These are phyloP conservation scores for Altica lythri DNA, from an alignment of 2,888 invertebrate genomes.

Conservation along the genomic window DNA sequence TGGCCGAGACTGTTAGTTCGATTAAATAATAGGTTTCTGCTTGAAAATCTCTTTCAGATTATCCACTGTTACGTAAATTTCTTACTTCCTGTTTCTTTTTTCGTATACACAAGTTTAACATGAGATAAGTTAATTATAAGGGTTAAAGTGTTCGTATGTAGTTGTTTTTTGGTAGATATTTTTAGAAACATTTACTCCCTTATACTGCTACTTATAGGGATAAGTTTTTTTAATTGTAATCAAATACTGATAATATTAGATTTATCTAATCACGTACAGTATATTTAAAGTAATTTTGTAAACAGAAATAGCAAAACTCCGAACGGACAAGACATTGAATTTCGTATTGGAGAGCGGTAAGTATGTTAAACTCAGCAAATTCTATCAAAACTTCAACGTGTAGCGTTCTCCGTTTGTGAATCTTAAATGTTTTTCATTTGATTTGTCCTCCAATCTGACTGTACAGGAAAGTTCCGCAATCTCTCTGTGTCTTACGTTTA, in stretches of 20 bases:
- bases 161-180: no score
- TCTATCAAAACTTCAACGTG: conserved; percentile 26
- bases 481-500: conserved; percentile 24
- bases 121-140: no score
- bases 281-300: neutral
- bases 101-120: no score
- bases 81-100: neutral
- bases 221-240: no score
- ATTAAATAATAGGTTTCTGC: conserved; percentile 1
- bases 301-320: conserved; percentile 1
- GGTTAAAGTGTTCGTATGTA: no score
- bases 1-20: neutral
- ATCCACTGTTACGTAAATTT: no score
- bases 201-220: no score
- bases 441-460: conserved; percentile 24
- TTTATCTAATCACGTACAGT: neutral
- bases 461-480: conserved; percentile 16
- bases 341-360: conserved; percentile 16
- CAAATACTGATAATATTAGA: no score
- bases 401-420: conserved; percentile 25
- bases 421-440: conserved; percentile 26
- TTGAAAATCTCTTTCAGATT: neutral
- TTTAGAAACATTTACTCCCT: no score
- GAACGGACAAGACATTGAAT: conserved; percentile 10
- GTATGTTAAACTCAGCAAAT: conserved; percentile 26